Evolutionary conservation across 2,797 vertebrate genomes (phyloP).

Genomic region (Gymnodraco acuticeps): DNA sequence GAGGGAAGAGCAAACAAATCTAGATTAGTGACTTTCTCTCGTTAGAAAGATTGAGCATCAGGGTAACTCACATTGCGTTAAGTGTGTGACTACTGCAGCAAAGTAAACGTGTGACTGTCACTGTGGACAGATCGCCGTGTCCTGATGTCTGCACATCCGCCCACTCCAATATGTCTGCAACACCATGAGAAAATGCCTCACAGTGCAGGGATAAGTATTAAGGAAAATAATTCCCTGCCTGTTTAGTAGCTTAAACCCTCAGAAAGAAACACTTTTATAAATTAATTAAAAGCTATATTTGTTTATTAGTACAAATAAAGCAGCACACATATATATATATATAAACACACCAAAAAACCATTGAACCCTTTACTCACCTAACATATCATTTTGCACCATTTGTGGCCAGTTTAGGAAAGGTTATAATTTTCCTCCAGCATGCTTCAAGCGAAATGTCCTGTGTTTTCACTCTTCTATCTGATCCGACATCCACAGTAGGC

Average conservation of each 20-base stretch:
- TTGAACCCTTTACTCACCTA: background rate
- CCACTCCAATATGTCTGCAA: constrained; percentile 70
- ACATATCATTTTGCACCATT: constrained; percentile 31
- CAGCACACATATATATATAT: constrained; percentile 14
- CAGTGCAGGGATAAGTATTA: constrained; percentile 44
- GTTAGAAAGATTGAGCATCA: constrained; percentile 38
- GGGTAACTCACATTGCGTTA: constrained; percentile 50
- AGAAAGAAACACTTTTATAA: constrained; percentile 20
- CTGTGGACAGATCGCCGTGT: constrained; percentile 62
- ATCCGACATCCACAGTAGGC: constrained; percentile 51
- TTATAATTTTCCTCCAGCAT: constrained; percentile 30
- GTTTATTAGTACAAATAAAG: constrained; percentile 16
- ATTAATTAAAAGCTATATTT: constrained; percentile 29
- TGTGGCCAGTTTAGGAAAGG: constrained; percentile 9
- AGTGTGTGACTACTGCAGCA: constrained; percentile 61
- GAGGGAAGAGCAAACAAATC: constrained; percentile 29
- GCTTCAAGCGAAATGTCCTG: constrained; percentile 25
- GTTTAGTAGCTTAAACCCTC: constrained; percentile 39
- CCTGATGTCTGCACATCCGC: constrained; percentile 72
- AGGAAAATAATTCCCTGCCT: constrained; percentile 30
- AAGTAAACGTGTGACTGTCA: constrained; percentile 68
- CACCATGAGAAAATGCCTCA: constrained; percentile 46
- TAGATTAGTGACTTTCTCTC: constrained; percentile 35
- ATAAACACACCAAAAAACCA: constrained; percentile 1
- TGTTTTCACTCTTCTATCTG: constrained; percentile 38